phyloP scores from a whole-genome alignment of 1,140 invertebrate genomes.

The Physella acuta region DNA sequence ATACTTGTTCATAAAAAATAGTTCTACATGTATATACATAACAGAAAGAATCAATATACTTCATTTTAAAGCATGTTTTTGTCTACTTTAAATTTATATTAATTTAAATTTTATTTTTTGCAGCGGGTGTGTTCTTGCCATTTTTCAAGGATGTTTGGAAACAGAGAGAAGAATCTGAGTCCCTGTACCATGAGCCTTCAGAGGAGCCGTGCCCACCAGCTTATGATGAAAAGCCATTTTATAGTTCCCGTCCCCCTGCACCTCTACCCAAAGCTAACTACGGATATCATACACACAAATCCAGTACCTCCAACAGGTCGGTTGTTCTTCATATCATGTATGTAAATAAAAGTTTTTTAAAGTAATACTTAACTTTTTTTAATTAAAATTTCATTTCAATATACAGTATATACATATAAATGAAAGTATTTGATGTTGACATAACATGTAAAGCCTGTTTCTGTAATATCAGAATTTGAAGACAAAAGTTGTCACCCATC shows the following conservation, averaged over 20 bases:
- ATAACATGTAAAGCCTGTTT: too few species aligned
- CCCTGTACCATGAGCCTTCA: constrained; percentile 51
- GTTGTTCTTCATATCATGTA: background rate
- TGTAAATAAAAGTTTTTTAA: background rate
- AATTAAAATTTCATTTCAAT: too few species aligned
- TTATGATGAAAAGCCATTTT: constrained; percentile 50
- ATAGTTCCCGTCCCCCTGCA: constrained; percentile 75
- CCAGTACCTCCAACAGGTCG: constrained; percentile 51
- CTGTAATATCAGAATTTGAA: too few species aligned
- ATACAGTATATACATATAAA: too few species aligned
- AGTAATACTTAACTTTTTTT: background rate
- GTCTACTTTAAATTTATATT: too few species aligned
- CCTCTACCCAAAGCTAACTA: constrained; percentile 64
- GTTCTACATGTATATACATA: too few species aligned
- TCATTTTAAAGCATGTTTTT: background rate
- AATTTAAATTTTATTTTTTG: constrained; percentile 42
- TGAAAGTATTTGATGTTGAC: too few species aligned
- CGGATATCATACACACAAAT: constrained; percentile 51
- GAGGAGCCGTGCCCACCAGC: constrained; percentile 45
- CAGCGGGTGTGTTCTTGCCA: constrained; percentile 90
- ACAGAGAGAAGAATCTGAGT: constrained; percentile 91
- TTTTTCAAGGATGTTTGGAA: constrained; percentile 91
- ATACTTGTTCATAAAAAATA: too few species aligned
- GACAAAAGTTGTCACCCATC: too few species aligned
- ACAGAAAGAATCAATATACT: too few species aligned